Conservation (phyloP, 2,888 invertebrate genomes). For the Apocheima hispidaria region DNA sequence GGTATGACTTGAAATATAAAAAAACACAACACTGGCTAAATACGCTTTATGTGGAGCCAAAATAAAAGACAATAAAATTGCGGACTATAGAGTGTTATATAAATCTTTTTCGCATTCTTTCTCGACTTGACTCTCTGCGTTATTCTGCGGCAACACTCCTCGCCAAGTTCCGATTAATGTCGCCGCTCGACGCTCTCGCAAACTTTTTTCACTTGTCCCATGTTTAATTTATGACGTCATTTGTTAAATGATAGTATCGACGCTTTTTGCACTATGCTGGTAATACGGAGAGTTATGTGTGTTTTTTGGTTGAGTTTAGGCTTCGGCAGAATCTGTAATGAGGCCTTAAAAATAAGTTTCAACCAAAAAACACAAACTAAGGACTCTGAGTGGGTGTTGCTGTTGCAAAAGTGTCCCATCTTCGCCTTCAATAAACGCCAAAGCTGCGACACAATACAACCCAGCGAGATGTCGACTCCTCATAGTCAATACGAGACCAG, state of each 20-base stretch:
- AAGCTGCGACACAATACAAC: no score
- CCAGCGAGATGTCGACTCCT: no score
- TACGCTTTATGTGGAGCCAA: no score
- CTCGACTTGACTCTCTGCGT: slow-evolving; percentile 1
- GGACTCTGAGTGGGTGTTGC: no score
- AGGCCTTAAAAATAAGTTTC: neutral
- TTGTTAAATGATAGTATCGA: slow-evolving; percentile 63
- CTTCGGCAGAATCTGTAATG: neutral
- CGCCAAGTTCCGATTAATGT: slow-evolving; percentile 27
- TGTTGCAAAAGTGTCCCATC: no score
- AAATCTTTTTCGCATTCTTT: neutral
- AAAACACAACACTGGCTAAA: no score
- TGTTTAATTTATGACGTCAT: slow-evolving; percentile 77
- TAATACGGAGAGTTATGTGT: slow-evolving; percentile 29
- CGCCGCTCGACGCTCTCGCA: slow-evolving; percentile 34
- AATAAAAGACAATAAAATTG: no score
- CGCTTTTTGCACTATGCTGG: slow-evolving; percentile 22
- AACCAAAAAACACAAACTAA: no score
- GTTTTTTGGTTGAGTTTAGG: slow-evolving; percentile 11
- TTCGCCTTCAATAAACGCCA: no score
- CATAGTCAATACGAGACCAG: no score
- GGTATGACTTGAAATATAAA: no score
- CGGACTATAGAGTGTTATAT: neutral
- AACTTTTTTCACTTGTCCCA: slow-evolving; percentile 49
- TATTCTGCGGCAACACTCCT: neutral